Conservation (phyloP, 64 coral and sea anemone species). For the Montipora cactus region DNA sequence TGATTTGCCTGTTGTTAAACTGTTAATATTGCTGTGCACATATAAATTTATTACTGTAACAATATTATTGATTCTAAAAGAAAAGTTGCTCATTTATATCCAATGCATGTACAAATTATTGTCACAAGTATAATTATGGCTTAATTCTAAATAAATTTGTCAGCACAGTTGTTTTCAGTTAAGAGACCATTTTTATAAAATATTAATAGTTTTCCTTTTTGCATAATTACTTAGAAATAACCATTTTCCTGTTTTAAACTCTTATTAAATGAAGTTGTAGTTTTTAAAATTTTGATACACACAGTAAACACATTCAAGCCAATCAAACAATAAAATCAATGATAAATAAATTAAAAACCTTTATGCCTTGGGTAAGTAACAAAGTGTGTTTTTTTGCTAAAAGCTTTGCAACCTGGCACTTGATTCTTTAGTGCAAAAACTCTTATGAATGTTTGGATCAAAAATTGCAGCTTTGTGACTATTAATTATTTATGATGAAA, state of each 20-base stretch:
- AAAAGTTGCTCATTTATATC: not conserved
- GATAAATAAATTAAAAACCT: not conserved
- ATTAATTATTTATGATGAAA: slow-evolving; percentile 30
- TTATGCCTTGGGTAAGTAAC: no score
- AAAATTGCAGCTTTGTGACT: not conserved
- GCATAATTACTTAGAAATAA: not conserved
- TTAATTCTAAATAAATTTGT: not conserved
- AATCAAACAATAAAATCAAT: not conserved
- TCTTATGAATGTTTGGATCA: not conserved
- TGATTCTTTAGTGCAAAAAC: not conserved
- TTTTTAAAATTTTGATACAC: not conserved
- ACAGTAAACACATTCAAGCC: not conserved
- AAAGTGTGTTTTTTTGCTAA: no score
- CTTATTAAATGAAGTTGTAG: slow-evolving; percentile 3
- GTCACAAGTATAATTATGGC: no score
- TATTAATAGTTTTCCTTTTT: slow-evolving; percentile 9
- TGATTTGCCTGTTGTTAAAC: no score
- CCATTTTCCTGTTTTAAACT: slow-evolving; percentile 12
- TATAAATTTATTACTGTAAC: no score
- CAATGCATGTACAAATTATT: no score
- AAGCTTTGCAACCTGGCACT: slow-evolving; percentile 6
- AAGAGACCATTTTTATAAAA: slow-evolving; percentile 1
- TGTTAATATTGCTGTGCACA: no score
- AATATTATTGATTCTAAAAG: no score
- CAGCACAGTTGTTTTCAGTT: not conserved